Evolutionary conservation across 2,888 invertebrate genomes (phyloP).

Genomic region (Noctuana brunneofusca): DNA sequence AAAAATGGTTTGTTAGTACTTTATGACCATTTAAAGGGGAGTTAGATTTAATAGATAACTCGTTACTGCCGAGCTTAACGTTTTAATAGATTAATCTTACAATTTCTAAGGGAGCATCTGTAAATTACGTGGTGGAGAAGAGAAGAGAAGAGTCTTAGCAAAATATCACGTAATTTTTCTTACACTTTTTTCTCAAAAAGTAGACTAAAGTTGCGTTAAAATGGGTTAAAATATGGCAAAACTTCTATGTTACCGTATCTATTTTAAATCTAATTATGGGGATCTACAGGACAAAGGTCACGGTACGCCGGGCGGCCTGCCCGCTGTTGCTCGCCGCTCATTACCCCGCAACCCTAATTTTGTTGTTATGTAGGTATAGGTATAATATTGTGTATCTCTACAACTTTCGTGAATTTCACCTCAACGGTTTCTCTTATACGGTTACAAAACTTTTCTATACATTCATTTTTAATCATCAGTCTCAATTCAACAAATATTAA

Average conservation of each 20-base stretch:
- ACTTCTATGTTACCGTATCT: neutral
- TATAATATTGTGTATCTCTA: neutral
- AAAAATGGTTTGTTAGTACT: conserved; percentile 22
- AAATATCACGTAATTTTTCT: too few species aligned
- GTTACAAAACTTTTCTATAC: neutral
- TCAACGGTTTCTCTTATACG: neutral
- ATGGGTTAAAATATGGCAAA: too few species aligned
- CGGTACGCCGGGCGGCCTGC: conserved; percentile 43
- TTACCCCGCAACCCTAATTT: conserved; percentile 39
- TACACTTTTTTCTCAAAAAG: too few species aligned
- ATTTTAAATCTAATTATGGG: neutral
- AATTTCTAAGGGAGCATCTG: neutral
- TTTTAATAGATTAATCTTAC: neutral
- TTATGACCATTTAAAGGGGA: conserved; percentile 6
- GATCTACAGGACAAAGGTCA: conserved; percentile 40
- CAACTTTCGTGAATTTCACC: too few species aligned
- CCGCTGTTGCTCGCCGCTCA: conserved; percentile 53
- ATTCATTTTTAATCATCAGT: neutral
- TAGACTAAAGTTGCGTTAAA: too few species aligned
- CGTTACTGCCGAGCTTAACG: neutral
- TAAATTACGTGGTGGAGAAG: too few species aligned
- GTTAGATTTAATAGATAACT: conserved; percentile 10
- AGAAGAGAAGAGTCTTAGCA: too few species aligned
- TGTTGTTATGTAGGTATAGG: neutral
- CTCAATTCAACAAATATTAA: neutral